Base-by-base conservation (phyloP, 1,140 invertebrate species). In the Akabosia matsudoensis region DNA sequence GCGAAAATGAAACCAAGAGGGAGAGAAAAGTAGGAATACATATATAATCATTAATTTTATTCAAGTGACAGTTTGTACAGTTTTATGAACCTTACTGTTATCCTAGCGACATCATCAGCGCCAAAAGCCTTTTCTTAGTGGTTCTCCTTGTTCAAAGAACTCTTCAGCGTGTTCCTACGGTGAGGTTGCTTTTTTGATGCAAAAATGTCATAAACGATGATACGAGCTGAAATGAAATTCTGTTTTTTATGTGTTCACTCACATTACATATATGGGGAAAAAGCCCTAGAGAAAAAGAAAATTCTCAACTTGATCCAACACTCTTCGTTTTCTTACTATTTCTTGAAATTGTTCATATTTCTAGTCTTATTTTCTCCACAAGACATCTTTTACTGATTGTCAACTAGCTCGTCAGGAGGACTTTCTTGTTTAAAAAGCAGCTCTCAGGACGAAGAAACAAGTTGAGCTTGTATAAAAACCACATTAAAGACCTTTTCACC, bases 21-120 rank as follows among this genome's bases (percentile, higher is more conserved):
- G 54, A 61, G 54, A 14, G 54, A 61, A 22, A 61, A 22, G 24
- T 7, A 61, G 24, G 24, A 3, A 61, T 61, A 61, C 54, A 61
- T 61, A 67, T 67, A 67, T 67, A 67, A 67, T 67, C 61, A 67
- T 67, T 67, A 67, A 67, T 67, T 67, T 67, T 67, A 67, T 67
- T 67, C 61, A 30, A 67, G 61, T 67, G 61, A 67, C 61, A 67
- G 61, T 67, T 67, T 30, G 61, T 31, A 67, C 61, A 67, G 24
- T 67, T 67, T 67, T 67, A 67, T 67, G 61, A 67, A 67, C 61
- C 61, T 67, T 56, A 61, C 54, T n/a, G 54, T 24, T 61, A 61
- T 61, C 54, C 54, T 22, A 61, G 14, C 54, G 24, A 13, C 54
- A 61, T 24, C 54, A 61, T 16, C 37, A 45, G 7, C 37, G 18